These are phyloP conservation scores for Carapus acus DNA, from an alignment of 2,797 vertebrate species.

Conservation along the genomic window DNA sequence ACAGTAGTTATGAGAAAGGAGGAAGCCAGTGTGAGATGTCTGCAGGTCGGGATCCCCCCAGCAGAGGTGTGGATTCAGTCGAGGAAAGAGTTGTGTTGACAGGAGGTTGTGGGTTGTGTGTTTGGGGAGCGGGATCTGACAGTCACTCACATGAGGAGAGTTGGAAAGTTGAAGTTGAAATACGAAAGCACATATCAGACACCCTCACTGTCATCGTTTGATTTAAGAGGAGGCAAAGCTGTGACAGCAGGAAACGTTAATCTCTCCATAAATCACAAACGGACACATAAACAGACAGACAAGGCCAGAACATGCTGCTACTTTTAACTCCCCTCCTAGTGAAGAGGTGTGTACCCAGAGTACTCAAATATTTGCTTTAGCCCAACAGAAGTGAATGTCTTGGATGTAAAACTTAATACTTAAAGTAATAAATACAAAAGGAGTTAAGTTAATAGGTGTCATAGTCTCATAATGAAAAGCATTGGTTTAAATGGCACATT, in stretches of 20 bases:
- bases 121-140: slow-evolving; percentile 40
- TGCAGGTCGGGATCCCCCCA: slow-evolving; percentile 12
- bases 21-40: background rate
- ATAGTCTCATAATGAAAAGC: too few species aligned
- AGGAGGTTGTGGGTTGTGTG: slow-evolving; percentile 27
- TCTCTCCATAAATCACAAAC: slow-evolving; percentile 37
- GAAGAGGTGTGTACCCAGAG: background rate
- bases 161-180: slow-evolving; percentile 13
- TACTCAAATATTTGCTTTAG: background rate
- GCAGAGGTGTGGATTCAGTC: slow-evolving; percentile 10
- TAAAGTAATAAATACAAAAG: too few species aligned
- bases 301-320: background rate
- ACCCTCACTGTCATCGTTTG: slow-evolving; percentile 3
- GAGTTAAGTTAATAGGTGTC: too few species aligned
- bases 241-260: slow-evolving; percentile 31
- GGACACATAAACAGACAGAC: background rate
- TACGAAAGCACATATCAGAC: slow-evolving; percentile 2
- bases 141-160: slow-evolving; percentile 27
- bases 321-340: slow-evolving; percentile 1
- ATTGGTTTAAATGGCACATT: too few species aligned
- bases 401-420: too few species aligned
- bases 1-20: slow-evolving; percentile 11
- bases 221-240: slow-evolving; percentile 33
- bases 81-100: slow-evolving; percentile 5
- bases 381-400: too few species aligned